Conservation (phyloP, 2,888 invertebrate species). For the Adineta ricciae region DNA sequence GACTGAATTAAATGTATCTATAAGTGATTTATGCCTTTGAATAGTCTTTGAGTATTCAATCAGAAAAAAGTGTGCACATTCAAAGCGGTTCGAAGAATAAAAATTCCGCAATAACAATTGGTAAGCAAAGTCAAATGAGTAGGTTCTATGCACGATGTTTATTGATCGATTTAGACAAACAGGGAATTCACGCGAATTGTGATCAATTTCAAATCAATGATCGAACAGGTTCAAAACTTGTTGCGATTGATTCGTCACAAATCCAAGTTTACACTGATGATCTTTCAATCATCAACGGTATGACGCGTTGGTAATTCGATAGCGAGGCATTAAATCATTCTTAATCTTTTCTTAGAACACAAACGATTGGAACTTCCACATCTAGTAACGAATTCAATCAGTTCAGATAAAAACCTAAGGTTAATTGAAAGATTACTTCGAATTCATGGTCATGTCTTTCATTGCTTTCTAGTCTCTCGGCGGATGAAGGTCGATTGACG, state of each 20-base stretch:
- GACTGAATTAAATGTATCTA: background rate
- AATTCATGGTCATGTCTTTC: background rate
- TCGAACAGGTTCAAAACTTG: background rate
- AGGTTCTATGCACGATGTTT: background rate
- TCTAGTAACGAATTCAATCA: slow-evolving; percentile 4
- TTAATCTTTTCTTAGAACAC: background rate
- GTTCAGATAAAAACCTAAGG: slow-evolving; percentile 16
- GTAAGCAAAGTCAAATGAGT: too few relatives aligned
- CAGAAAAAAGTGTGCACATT: slow-evolving; percentile 3
- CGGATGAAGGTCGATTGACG: slow-evolving; percentile 3
- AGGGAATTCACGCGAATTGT: slow-evolving; percentile 8
- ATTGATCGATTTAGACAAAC: background rate
- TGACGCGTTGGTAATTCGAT: too few relatives aligned
- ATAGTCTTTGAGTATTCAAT: slow-evolving; percentile 16
- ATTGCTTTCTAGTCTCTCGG: background rate
- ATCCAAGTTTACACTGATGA: slow-evolving; percentile 6
- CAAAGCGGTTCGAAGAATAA: background rate
- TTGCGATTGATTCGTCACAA: slow-evolving; percentile 10
- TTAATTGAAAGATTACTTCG: background rate
- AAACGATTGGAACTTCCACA: background rate
- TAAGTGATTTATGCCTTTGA: background rate
- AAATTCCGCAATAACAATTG: background rate
- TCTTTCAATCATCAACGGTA: background rate
- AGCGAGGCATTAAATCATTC: too few relatives aligned
- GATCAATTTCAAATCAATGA: slow-evolving; percentile 22